Evolutionary conservation across 1,140 invertebrate species (phyloP).

Genomic region (Leptinotarsa texana): DNA sequence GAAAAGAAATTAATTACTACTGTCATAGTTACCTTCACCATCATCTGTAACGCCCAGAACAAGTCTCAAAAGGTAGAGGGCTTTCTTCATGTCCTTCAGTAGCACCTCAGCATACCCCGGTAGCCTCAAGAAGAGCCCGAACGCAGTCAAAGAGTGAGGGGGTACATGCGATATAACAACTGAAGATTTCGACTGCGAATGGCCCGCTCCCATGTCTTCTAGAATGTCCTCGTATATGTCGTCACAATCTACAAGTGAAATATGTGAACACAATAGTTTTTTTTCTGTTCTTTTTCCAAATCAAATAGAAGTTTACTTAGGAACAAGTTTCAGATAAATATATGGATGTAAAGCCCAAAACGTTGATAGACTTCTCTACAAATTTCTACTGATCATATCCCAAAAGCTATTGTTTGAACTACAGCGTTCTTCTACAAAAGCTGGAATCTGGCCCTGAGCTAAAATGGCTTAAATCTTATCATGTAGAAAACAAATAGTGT

Average conservation of each 20-base stretch:
- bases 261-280: neutral
- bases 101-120: slow-evolving; percentile 89
- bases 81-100: slow-evolving; percentile 79
- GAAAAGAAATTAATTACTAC: no score
- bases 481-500: no score
- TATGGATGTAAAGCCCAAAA: no score
- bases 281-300: neutral
- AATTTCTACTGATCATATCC: no score
- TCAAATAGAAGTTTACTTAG: slow-evolving; percentile 2
- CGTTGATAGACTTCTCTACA: no score
- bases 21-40: slow-evolving; percentile 74
- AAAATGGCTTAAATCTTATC: no score
- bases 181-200: slow-evolving; percentile 53
- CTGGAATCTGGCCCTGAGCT: no score
- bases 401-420: no score
- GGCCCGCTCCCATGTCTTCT: slow-evolving; percentile 54
- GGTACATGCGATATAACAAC: slow-evolving; percentile 66
- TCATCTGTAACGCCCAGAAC: slow-evolving; percentile 89
- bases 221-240: slow-evolving; percentile 72
- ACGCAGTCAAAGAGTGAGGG: slow-evolving; percentile 86
- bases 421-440: no score
- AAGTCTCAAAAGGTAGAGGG: slow-evolving; percentile 81
- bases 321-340: no score
- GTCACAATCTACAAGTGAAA: slow-evolving; percentile 56
- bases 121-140: slow-evolving; percentile 83